A percentile compares a stretch with the other conserved stretches of the same genome.
Evolutionary conservation across 2,888 invertebrate species (phyloP).

Genomic region (Pseudeuparius sepicola): DNA sequence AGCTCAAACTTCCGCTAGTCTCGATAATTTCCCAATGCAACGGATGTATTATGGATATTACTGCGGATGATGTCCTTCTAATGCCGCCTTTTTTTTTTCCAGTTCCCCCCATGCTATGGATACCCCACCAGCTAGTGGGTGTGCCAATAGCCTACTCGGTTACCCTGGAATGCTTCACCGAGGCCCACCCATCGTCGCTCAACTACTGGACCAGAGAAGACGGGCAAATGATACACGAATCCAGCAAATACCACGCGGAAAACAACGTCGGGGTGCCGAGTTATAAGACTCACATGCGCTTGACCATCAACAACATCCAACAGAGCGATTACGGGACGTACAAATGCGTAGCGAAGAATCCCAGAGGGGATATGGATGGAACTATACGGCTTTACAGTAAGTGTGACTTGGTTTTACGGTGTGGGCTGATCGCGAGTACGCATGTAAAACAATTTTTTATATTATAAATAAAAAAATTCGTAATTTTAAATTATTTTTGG

Average conservation of each 20-base stretch:
- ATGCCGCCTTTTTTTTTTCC: constrained; percentile 22
- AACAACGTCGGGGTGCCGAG: constrained; percentile 56
- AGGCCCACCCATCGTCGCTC: constrained; percentile 82
- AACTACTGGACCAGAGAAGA: constrained; percentile 86
- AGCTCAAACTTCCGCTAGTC: too few species aligned
- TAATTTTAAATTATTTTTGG: too few species aligned
- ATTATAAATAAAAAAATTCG: too few species aligned
- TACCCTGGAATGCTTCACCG: constrained; percentile 80
- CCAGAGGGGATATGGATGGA: constrained; percentile 83
- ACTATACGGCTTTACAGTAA: constrained; percentile 82
- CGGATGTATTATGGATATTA: too few species aligned
- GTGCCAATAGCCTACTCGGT: constrained; percentile 74
- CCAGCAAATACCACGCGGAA: constrained; percentile 68
- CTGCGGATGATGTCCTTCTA: too few species aligned
- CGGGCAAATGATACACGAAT: constrained; percentile 83
- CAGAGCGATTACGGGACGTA: constrained; percentile 77
- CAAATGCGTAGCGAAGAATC: constrained; percentile 84
- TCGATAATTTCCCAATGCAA: too few species aligned
- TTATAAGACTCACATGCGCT: constrained; percentile 81
- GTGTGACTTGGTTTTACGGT: too few species aligned
- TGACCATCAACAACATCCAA: constrained; percentile 69
- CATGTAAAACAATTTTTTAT: too few species aligned
- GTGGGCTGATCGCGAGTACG: too few species aligned
- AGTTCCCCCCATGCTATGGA: constrained; percentile 91
- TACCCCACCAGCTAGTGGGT: constrained; percentile 82